Percentiles rank a stretch among this genome's conserved stretches.
Evolutionary conservation across 2,113 vertebrate genomes (phyloP).

Genomic region (Charadrius vociferus): DNA sequence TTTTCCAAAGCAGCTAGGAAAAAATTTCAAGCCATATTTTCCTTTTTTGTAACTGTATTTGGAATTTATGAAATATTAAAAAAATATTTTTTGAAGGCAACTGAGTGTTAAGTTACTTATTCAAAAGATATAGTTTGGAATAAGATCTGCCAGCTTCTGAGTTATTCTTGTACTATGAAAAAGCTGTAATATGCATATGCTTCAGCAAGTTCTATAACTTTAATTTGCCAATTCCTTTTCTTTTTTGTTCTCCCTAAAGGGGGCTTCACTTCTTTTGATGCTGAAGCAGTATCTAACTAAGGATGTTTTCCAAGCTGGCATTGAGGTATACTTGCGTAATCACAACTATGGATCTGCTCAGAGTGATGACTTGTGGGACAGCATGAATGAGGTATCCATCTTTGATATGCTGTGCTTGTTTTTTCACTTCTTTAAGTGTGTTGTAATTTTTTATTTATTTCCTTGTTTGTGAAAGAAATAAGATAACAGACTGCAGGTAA

Average conservation of each 20-base stretch:
- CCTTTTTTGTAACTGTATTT: not conserved
- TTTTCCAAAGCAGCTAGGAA: not conserved
- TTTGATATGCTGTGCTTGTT: not conserved
- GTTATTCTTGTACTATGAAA: not conserved
- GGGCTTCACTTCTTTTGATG: conserved; percentile 93
- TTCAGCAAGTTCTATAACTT: not conserved
- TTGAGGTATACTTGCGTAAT: conserved; percentile 83
- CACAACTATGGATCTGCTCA: conserved; percentile 81
- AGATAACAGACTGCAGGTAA: not conserved
- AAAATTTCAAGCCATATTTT: not conserved
- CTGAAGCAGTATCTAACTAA: conserved; percentile 83
- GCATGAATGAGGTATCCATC: conserved; percentile 84
- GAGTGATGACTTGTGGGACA: conserved; percentile 90
- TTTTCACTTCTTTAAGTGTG: not conserved
- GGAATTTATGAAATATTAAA: not conserved
- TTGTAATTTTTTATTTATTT: not conserved
- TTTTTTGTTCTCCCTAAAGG: conserved; percentile 63
- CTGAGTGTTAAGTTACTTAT: not conserved
- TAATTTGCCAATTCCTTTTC: not conserved
- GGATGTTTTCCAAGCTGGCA: conserved; percentile 84
- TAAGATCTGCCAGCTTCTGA: not conserved
- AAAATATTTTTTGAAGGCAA: not conserved
- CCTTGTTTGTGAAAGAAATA: not conserved
- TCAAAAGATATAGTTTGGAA: not conserved
- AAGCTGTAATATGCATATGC: not conserved